Evolutionary conservation across 37 sponge, comb jelly and placozoan genomes (phyloP).

Genomic region (Cliona cf. orientalis): DNA sequence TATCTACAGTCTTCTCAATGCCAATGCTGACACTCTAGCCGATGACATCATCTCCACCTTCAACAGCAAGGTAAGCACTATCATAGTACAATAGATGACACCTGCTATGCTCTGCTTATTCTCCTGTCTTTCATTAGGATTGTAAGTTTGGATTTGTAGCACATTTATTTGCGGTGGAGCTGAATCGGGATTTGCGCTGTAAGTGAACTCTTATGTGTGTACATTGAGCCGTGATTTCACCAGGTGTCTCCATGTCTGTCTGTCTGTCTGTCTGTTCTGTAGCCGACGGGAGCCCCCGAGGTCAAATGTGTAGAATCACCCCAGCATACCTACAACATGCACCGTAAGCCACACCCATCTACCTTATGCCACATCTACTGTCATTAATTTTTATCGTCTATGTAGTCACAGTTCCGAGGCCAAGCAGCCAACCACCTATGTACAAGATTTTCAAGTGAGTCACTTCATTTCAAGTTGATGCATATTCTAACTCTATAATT

Average conservation of each 20-base stretch:
- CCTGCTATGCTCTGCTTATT: not conserved
- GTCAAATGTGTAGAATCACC: conserved; percentile 83
- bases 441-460: conserved; percentile 84
- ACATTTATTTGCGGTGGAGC: conserved; percentile 84
- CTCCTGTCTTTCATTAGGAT: conserved; percentile 48
- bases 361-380: not conserved
- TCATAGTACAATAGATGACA: not conserved
- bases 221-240: not conserved
- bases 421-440: conserved; percentile 58
- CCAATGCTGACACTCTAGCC: conserved; percentile 85
- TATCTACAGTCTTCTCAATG: conserved; percentile 74
- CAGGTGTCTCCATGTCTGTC: not conserved
- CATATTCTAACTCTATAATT: not conserved
- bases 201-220: conserved; percentile 7
- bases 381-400: not conserved
- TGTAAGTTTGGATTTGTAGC: conserved; percentile 88
- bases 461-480: not conserved
- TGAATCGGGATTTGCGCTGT: conserved; percentile 62
- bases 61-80: conserved; percentile 55
- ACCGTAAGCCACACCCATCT: conserved; percentile 19
- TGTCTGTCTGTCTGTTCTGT: not conserved
- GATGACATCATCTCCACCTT: conserved; percentile 86
- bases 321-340: conserved; percentile 65
- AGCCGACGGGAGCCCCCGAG: conserved; percentile 67
- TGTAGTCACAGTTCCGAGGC: conserved; percentile 44